Base-by-base conservation (phyloP, 2,797 vertebrate genomes). In the Microchirus variegatus region DNA sequence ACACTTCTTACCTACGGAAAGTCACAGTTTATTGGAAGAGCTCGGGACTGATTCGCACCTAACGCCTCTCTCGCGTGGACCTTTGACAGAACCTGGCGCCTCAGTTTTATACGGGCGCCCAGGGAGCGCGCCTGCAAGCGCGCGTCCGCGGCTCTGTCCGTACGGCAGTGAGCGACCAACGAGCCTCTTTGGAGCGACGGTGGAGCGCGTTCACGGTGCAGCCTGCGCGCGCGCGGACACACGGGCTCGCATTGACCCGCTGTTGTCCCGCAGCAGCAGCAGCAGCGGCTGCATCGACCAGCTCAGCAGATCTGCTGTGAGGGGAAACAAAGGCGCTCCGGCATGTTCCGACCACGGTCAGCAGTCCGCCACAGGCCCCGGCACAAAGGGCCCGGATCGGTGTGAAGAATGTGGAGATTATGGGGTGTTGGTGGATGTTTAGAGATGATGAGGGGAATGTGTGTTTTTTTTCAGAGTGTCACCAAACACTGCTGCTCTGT, bases 81-180 rank as follows among this genome's bases (percentile, higher is more conserved):
- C 87, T 92, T 90, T 83, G 71, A 72, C 81, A 87, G 87, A 82
- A 89, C 71, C 93, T 94, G 93, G 93, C 93, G 89, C 91, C 81
- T 70, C 76, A 83, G 88, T 94, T 94, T 93, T 94, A 94, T 94
- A 94, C 73, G 65, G 78, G 55, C 42, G 22, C 8, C 5, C 44
- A 1, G 36, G 75, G 77, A 35, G 72, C 72, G 78, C 76, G 80
- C 83, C 6, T 38, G 8, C 3, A 0, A 0, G 2, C 41, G 81
- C 82, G 74, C 69, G 75, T 57, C 45, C 70, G n/a, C 63, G 69
- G 7, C 42, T 46, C 54, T 5, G 50, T 16, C 50, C 31, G 9
- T 16, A 12, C 2, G 2, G 31, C 31, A 10, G 47, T 3, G 31
- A 31, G 31, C 31, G 31, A 31, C 31, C n/a, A n/a, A n/a, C n/a